Evolutionary conservation across 2,888 invertebrate species (phyloP), one percentile per base, ranked within the genome.

Genomic region (Patella depressa): DNA sequence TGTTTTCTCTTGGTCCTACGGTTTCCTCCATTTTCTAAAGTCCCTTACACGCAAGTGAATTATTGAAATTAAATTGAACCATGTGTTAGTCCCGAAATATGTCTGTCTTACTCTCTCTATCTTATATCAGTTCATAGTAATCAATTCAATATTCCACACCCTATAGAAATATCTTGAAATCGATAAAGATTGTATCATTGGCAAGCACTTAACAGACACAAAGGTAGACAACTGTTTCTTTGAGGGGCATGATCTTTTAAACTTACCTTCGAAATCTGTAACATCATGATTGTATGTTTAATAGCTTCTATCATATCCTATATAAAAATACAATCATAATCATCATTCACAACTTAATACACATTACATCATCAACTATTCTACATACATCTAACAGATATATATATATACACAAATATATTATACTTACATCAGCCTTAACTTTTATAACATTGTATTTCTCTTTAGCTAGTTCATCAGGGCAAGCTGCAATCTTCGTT

Each of bases 241-340:
- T 45, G 45, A 5, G 45, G 45, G 34, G 45, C 45, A 9, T 45
- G 19, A 59, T 65, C 11, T 15, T 14, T 24, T 19, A 19, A 5
- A 87, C 89, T 90, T 93, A 97, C 97, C 95, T 98, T 98, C 86
- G 98, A 97, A 92, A 98, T 98, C 94, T 99, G 98, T 87, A 99
- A 94, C 89, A 98, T 95, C 84, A 99, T 98, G 93, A 99, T 99
- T 89, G 98, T 96, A 94, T 99, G 98, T 93, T 99, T 99, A 85
- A 99, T 96, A 88, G 98, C 96, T 93, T 99, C 98, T 92, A 99
- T 94, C 95, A 98, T 96, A 81, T 94, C 95, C 95, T 97, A 93
- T 81, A 93, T 94, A 91, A 81, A 71, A 53, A 74, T 53, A 83
- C 29, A 75, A 14, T 45, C 9, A 45, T 45, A 45, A 45, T 45